Evolutionary conservation across 2,888 invertebrate genomes (phyloP).

Genomic region (Drosophila rellima): DNA sequence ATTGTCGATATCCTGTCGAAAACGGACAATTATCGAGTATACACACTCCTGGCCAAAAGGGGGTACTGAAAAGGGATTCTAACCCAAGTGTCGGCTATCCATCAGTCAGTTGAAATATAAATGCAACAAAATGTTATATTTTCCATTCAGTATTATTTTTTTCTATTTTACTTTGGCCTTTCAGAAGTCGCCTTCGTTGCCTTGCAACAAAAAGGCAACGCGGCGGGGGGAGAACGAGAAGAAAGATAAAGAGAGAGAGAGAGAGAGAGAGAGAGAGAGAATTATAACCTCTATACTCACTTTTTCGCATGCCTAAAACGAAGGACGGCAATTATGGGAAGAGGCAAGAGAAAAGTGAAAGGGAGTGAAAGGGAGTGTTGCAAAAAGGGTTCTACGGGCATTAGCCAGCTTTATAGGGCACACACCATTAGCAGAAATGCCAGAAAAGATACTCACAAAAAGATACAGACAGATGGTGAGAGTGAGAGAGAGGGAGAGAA

Average conservation of each 20-base stretch:
- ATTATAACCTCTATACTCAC: slow-evolving; percentile 29
- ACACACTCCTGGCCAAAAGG: slow-evolving; percentile 1
- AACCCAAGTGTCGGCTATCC: slow-evolving; percentile 33
- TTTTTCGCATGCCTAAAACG: slow-evolving; percentile 48
- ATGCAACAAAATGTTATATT: slow-evolving; percentile 65
- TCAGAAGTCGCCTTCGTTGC: slow-evolving; percentile 43
- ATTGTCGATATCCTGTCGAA: slow-evolving; percentile 53
- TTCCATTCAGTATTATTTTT: slow-evolving; percentile 58
- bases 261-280: background rate
- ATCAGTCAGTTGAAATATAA: slow-evolving; percentile 44
- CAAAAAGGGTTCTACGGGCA: slow-evolving; percentile 57
- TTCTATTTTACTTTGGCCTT: slow-evolving; percentile 11
- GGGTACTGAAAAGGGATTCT: slow-evolving; percentile 1
- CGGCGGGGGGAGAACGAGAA: slow-evolving; percentile 1
- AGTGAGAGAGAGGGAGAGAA: background rate
- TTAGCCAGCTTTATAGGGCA: slow-evolving; percentile 66
- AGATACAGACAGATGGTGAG: background rate
- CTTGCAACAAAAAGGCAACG: slow-evolving; percentile 40
- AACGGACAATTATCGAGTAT: slow-evolving; percentile 47
- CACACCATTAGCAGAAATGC: slow-evolving; percentile 65
- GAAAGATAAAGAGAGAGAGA: background rate
- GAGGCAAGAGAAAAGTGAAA: slow-evolving; percentile 26
- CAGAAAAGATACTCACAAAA: slow-evolving; percentile 25
- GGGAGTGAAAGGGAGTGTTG: slow-evolving; percentile 21
- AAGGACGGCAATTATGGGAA: slow-evolving; percentile 50